Evolutionary conservation across 2,797 vertebrate species (phyloP), one percentile per base, ranked within the genome.

Genomic region (Delichon dasypus): DNA sequence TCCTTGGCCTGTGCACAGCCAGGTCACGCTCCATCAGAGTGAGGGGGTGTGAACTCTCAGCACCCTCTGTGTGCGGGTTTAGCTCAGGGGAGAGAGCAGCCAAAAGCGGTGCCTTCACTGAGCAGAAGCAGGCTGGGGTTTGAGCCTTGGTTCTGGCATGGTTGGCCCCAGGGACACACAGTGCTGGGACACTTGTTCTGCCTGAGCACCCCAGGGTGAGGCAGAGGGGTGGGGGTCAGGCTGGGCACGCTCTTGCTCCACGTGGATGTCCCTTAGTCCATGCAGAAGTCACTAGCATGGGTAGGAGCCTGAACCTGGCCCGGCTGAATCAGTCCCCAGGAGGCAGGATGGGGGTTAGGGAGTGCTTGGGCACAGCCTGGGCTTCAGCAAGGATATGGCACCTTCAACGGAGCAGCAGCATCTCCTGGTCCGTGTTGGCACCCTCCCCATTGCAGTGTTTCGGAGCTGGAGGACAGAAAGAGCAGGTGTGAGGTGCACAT

Each of bases 111-210:
- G 34, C 40, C 26, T 47, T 21, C 18, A 14, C 32, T 54, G 34
- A 68, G 62, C 22, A 61, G 55, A 72, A 68, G 50, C 40, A 78
- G 73, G 50, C 15, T 68, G 66, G 42, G 29, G 34, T 73, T 58
- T 29, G 53, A 64, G 36, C 20, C 26, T 44, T 75, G 73, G 0
- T 75, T 88, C 51, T 73, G 71, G 17, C 4, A 2, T 57, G 54
- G 32, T 18, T 64, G 58, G 47, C n/a, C 29, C 2, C 22, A 32
- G 10, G 42, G 20, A 22, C 21, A 3, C 0, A 0, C 0, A 0
- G 18, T 40, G 20, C 58, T 75, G 54, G 44, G 32, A 18, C 38
- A 7, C 13, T 11, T 4, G 11, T 71, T 50, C 67, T 51, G 27
- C 42, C 62, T 22, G 18, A 34, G 42, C 29, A 30, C 8, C 26